These are phyloP conservation scores for Okapia johnstoni DNA, from an alignment of 2,113 vertebrate species.

Conservation along the genomic window DNA sequence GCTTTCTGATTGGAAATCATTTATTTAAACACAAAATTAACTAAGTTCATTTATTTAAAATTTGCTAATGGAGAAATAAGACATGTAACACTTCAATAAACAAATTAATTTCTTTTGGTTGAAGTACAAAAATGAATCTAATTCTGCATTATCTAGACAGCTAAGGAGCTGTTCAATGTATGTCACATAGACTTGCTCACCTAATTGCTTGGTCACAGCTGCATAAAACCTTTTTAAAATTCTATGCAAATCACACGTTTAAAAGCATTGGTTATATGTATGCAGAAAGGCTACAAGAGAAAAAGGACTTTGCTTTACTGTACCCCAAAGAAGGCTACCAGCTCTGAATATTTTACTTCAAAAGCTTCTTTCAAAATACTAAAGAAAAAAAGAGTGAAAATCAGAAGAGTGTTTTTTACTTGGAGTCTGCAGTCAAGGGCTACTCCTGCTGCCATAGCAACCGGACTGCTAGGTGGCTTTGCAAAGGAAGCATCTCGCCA, in stretches of 20 bases:
- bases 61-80: not conserved
- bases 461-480: slow-evolving; percentile 7
- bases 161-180: not conserved
- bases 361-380: slow-evolving; percentile 18
- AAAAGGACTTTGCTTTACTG: not conserved
- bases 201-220: not conserved
- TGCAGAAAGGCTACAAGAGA: not conserved
- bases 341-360: not conserved
- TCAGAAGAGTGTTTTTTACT: not conserved
- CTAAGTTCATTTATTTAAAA: not conserved
- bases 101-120: not conserved
- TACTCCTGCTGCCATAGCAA: slow-evolving; percentile 68
- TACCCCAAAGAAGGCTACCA: not conserved
- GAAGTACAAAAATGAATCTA: not conserved
- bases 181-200: not conserved
- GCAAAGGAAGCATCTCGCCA: not conserved
- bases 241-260: not conserved
- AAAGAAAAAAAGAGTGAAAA: not conserved
- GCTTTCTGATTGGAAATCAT: not conserved
- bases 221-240: slow-evolving; percentile 42
- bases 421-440: slow-evolving; percentile 8
- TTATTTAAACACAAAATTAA: not conserved
- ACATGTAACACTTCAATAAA: not conserved
- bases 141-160: not conserved
- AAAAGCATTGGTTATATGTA: not conserved